Base-by-base conservation (phyloP, 2,113 vertebrate genomes). In the pig (Sus scrofa) region DNA sequence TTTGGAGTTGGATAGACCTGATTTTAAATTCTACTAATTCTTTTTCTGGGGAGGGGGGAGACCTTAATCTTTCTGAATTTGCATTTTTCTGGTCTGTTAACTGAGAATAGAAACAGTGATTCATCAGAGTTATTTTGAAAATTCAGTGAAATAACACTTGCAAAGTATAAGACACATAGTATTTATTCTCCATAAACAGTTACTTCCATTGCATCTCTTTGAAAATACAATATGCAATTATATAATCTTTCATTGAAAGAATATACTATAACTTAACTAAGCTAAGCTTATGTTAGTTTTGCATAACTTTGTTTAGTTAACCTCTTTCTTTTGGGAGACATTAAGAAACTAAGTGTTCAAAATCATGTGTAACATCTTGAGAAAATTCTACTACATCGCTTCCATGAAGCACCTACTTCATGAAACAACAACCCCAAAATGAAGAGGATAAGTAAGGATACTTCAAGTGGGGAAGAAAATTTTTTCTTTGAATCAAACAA, bases 31-130 rank as follows among this genome's bases (percentile, higher is more conserved):
- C 68, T 81, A 22, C 32, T 39, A 67, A 20, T 54, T 82, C 30
- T 67, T 85, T 92, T 19, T 89, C 18, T 78, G n/a, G n/a, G n/a
- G n/a, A n/a, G 73, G 30, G 8, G 4, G 11, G 22, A 37, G 50
- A 85, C 2, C 13, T 84, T 84, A 58, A 62, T 87, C 34, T 88
- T 96, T 78, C 62, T 85, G 58, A 79, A 26, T 81, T 78, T 92
- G n/a, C 24, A 50, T n/a, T 89, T 67, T 75, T 14, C 54, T 75
- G 81, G 37, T 81, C 8, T 68, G 11, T 75, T 94, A 79, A 62
- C 24, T 56, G 62, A 37, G 34, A 67, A 86, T 27, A 68, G 82
- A 54, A 71, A 74, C 79, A 50, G 70, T 65, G 77, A 88, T 34
- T 37, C 50, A 74, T 39, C 24, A 67, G n/a, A 56, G 54, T 62